Evolutionary conservation across 2,797 vertebrate genomes (phyloP).

Genomic region (Anabacerthia variegaticeps): DNA sequence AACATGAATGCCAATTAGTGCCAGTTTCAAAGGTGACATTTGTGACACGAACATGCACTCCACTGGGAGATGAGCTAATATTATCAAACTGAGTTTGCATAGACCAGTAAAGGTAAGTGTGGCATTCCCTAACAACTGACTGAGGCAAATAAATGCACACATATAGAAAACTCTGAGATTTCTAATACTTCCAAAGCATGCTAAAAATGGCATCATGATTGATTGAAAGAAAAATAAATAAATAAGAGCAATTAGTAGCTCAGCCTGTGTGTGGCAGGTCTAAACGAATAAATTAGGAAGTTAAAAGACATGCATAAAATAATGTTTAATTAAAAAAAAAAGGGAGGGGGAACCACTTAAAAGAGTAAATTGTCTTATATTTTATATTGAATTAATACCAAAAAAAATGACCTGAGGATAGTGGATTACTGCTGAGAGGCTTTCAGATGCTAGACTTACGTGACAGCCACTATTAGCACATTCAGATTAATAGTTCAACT

Average conservation of each 20-base stretch:
- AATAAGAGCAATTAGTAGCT: slow-evolving; percentile 30
- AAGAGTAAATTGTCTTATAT: slow-evolving; percentile 34
- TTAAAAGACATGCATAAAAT: slow-evolving; percentile 55
- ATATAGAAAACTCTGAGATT: background rate
- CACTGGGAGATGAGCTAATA: slow-evolving; percentile 17
- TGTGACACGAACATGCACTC: background rate
- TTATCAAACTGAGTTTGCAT: slow-evolving; percentile 21
- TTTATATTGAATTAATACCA: slow-evolving; percentile 51
- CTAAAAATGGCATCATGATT: background rate
- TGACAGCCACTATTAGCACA: slow-evolving; percentile 1
- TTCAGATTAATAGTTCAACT: slow-evolving; percentile 38
- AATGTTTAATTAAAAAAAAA: slow-evolving; percentile 35
- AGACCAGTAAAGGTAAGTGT: background rate
- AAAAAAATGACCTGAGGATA: slow-evolving; percentile 26
- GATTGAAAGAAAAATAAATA: slow-evolving; percentile 33
- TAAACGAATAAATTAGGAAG: slow-evolving; percentile 62
- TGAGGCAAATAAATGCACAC: background rate
- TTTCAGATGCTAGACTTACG: background rate
- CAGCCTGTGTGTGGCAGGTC: background rate
- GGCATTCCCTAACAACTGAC: slow-evolving; percentile 39
- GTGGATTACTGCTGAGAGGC: background rate
- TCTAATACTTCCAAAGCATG: background rate
- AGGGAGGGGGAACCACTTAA: background rate
- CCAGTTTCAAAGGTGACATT: slow-evolving; percentile 40
- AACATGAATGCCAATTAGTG: slow-evolving; percentile 53